Evolutionary conservation across 2,113 vertebrate genomes (phyloP).

Genomic region (Neolamprologus sp.): DNA sequence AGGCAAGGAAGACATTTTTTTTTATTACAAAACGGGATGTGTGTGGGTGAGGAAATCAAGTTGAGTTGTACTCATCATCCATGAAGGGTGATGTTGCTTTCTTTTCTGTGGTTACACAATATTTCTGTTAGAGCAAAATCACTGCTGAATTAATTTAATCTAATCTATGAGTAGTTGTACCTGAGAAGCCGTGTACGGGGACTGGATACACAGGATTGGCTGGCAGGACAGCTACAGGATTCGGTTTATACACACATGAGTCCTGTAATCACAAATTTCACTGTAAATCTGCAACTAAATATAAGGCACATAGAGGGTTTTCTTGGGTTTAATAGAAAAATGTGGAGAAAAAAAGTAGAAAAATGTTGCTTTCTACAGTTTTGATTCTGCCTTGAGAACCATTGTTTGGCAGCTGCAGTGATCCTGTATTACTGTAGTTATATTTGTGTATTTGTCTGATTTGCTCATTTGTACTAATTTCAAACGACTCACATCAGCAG

Average conservation of each 20-base stretch:
- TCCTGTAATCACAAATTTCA: background rate
- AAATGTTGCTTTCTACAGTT: no score
- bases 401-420: background rate
- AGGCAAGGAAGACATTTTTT: background rate
- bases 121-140: background rate
- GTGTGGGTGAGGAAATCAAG: background rate
- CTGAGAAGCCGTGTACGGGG: background rate
- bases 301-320: background rate
- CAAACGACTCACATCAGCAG: background rate
- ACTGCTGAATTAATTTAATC: background rate
- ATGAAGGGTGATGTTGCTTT: background rate
- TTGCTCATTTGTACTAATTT: background rate
- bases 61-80: background rate
- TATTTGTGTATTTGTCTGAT: background rate
- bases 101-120: background rate
- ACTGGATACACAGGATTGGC: background rate
- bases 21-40: background rate
- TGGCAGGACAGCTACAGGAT: background rate
- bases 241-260: background rate
- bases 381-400: background rate
- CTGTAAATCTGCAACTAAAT: background rate
- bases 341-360: background rate
- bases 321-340: background rate
- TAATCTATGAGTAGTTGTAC: background rate
- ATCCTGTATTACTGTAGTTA: background rate